Conservation (phyloP, 2,113 vertebrate species). For the Cyprinus carpio region DNA sequence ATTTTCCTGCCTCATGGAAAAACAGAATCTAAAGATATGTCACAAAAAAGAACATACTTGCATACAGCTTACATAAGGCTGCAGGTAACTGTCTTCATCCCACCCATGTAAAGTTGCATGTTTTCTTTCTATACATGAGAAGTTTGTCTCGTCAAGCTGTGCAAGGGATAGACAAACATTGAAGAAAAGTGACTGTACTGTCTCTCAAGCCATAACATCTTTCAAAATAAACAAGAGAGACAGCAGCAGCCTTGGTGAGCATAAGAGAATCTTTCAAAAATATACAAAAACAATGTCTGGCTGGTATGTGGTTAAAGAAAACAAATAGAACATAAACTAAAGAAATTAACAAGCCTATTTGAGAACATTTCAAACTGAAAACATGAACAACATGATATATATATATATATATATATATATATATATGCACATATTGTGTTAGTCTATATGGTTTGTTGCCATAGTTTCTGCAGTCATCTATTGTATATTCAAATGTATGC, state of each 20-base stretch:
- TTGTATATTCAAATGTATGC: constrained; percentile 43
- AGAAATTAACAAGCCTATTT: too few species aligned
- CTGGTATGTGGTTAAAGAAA: background rate
- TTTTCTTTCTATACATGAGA: background rate
- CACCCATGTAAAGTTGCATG: background rate
- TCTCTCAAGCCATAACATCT: background rate
- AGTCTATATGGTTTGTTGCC: background rate
- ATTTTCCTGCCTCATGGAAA: background rate
- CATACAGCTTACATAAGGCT: background rate
- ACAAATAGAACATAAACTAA: background rate
- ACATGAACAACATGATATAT: too few species aligned
- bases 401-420: too few species aligned
- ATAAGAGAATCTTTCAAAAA: background rate
- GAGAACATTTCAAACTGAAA: too few species aligned
- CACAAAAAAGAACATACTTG: background rate
- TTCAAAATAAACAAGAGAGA: background rate
- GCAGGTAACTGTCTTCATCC: background rate
- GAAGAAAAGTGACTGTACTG: background rate
- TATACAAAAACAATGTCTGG: background rate
- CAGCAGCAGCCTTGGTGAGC: background rate
- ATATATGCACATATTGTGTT: background rate
- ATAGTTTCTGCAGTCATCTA: constrained; percentile 28
- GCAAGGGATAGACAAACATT: background rate
- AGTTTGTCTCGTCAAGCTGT: background rate
- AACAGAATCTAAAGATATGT: background rate